Base-by-base conservation (phyloP, 1,140 invertebrate species). In the Aphidius ervi region DNA sequence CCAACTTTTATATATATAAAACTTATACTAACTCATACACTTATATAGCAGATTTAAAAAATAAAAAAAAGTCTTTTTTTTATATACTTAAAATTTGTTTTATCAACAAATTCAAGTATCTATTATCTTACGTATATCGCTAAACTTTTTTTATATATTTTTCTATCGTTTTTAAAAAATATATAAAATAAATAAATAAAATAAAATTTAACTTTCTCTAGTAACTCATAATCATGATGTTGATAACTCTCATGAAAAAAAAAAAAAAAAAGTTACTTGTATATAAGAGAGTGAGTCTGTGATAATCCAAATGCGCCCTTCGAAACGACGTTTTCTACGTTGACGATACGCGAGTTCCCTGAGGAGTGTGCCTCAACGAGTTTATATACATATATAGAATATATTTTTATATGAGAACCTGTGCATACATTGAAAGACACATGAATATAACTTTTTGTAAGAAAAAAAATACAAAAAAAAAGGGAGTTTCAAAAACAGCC, bases 401-500 rank as follows among this genome's bases (percentile, higher is more conserved):
- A 48, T 1, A 48, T 31, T 31, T 31, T 31, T 3, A 31, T 4
- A 31, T 4, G 4, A 31, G 4, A 31, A 31, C 2, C 23, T 31
- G 23, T 31, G 23, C 52, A 54, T 37, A 52, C 49, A 40, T 16
- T 31, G 49, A 52, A 52, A 16, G 16, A 52, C 40, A 54, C 46
- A 43, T 46, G 39, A 47, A 58, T 59, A 58, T 63, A 40, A 40
- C 53, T 57, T 54, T 47, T 54, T 37, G 16, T 16, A 16, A 16
- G 16, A 59, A 53, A 59, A 58, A 53, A 57, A 52, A 57, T 16
- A 16, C 16, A 45, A 41, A 62, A 63, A 63, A 64, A 68, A 64
- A 64, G 37, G 5, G 66, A 64, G 71, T 49, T 40, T 53, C 60
- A 64, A 69, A 70, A 70, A 70, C 56, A 64, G 61, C 55, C 65